phyloP scores from a whole-genome alignment of 2,888 invertebrate genomes.

The Spilarctia lutea region DNA sequence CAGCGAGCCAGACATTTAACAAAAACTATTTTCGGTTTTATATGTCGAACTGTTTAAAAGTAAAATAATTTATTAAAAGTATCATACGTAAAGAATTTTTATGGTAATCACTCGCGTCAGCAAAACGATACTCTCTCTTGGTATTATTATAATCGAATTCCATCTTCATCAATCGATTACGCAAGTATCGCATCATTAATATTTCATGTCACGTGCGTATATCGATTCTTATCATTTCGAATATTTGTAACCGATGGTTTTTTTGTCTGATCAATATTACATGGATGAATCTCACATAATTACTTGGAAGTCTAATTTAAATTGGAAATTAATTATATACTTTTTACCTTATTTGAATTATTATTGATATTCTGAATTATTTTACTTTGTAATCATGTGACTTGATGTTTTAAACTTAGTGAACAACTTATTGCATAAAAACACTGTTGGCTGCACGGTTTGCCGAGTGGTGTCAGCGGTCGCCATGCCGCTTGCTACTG shows the following conservation, averaged over 20 bases:
- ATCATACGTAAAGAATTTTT: constrained; percentile 47
- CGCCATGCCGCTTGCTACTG: too few relatives aligned
- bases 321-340: constrained; percentile 29
- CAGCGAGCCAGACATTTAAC: neutral
- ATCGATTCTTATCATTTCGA: constrained; percentile 52
- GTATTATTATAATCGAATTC: constrained; percentile 61
- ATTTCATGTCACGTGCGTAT: constrained; percentile 50
- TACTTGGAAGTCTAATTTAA: constrained; percentile 24
- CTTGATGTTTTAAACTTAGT: too few relatives aligned
- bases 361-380: neutral
- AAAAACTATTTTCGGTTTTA: constrained; percentile 5
- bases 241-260: constrained; percentile 50
- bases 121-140: constrained; percentile 54
- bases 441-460: too few relatives aligned
- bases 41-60: constrained; percentile 11
- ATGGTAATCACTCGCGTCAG: constrained; percentile 52
- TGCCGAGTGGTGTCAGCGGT: too few relatives aligned
- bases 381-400: too few relatives aligned
- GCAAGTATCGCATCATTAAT: constrained; percentile 59
- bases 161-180: constrained; percentile 63
- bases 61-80: constrained; percentile 41
- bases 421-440: too few relatives aligned
- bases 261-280: constrained; percentile 44
- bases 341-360: neutral
- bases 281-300: constrained; percentile 31